A percentile compares a stretch with the other conserved stretches of the same genome.
phyloP scores from a whole-genome alignment of 2,797 vertebrate genomes.

The Falco rusticolus region DNA sequence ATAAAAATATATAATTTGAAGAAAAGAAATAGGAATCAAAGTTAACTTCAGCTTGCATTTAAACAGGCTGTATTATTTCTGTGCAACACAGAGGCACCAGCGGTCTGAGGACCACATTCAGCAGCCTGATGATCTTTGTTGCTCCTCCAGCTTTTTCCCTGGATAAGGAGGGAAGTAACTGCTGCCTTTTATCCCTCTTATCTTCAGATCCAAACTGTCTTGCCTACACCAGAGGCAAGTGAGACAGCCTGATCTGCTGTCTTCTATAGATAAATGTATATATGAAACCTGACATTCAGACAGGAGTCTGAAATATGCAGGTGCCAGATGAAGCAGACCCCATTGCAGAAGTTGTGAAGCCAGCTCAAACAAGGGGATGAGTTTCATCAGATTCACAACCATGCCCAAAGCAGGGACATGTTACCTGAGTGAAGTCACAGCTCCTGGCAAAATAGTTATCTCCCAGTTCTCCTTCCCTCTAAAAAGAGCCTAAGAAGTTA shows the following conservation, averaged over 20 bases:
- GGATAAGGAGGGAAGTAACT: neutral
- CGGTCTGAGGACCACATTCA: neutral
- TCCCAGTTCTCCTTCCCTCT: neutral
- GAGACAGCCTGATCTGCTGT: neutral
- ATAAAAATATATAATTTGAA: neutral
- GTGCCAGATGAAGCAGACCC: neutral
- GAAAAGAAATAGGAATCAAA: neutral
- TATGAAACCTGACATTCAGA: no score
- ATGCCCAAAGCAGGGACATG: neutral
- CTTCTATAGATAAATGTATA: no score
- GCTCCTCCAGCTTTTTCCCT: neutral
- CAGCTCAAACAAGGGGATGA: neutral
- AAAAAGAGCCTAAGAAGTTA: neutral
- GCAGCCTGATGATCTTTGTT: neutral
- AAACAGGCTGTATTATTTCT: neutral
- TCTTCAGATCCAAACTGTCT: neutral
- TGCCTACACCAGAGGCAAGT: neutral
- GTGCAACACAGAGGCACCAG: accelerated
- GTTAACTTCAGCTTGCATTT: neutral
- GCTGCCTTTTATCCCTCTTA: neutral
- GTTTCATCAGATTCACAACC: neutral
- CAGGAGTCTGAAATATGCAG: accelerated
- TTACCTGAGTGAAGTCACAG: neutral
- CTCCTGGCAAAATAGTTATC: neutral
- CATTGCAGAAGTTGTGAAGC: accelerated